These are phyloP conservation scores for Grapholita molesta DNA, from an alignment of 1,140 invertebrate species.

Conservation along the genomic window DNA sequence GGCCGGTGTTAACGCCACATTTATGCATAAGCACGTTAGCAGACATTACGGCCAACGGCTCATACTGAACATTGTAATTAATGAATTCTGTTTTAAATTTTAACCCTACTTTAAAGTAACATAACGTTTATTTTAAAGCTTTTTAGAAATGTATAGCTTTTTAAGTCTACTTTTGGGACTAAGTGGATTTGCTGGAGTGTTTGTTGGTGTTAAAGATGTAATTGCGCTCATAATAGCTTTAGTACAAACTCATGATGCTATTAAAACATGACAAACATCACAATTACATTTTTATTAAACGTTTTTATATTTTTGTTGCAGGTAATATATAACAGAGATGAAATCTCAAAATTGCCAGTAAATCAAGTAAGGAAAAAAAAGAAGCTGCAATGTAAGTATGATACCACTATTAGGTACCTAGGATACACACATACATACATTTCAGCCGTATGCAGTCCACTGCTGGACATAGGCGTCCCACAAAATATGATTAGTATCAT, in stretches of 20 bases:
- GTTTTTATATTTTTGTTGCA: not conserved
- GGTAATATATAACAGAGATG: not conserved
- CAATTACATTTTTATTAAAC: not conserved
- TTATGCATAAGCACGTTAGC: slow-evolving; percentile 44
- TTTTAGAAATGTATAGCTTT: not conserved
- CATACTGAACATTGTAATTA: slow-evolving; percentile 42
- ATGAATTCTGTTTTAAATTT: slow-evolving; percentile 37
- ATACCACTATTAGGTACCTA: too few species aligned
- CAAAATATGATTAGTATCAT: too few species aligned
- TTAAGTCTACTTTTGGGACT: not conserved
- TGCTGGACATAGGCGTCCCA: too few species aligned
- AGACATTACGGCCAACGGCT: slow-evolving; percentile 40
- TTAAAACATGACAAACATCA: not conserved
- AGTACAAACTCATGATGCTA: not conserved
- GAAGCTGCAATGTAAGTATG: too few species aligned
- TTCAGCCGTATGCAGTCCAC: too few species aligned
- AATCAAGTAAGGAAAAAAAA: too few species aligned
- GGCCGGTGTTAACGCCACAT: slow-evolving; percentile 33
- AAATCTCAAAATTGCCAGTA: not conserved
- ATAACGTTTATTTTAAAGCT: not conserved
- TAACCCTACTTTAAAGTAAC: not conserved
- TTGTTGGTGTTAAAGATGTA: not conserved
- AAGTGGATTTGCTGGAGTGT: not conserved
- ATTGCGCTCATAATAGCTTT: not conserved
- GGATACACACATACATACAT: too few species aligned